Base-by-base conservation (phyloP, 92 coral and sea anemone genomes). In the Pocillopora meandrina region DNA sequence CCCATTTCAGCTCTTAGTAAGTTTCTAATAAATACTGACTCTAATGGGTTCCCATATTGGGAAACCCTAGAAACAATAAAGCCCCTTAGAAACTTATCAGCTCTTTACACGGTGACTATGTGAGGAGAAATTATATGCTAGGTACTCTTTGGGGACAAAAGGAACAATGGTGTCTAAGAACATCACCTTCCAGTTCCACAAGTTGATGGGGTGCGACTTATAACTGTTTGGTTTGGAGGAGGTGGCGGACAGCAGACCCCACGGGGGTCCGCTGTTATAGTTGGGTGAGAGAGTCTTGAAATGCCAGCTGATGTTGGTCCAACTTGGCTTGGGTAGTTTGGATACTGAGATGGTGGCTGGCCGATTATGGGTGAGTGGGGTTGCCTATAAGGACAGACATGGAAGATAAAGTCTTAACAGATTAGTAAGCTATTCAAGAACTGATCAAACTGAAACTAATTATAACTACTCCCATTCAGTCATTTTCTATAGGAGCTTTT, bases 191-290 rank as follows among this genome's bases (percentile, higher is more conserved):
- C 95, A 15, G 93, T 70, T 36, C 85, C 90, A 85, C 98, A 93
- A 14, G 95, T 83, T 42, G 95, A 84, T 11, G 99, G 95, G 1
- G 98, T 88, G 15, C 95, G 90, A 35, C 85, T 91, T 62, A 96
- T 96, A 26, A 97, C 98, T 8, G 95, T 87, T n/a, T 94, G 97
- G 78, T 97, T 97, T 75, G 98, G 95, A 13, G 97, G 99, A 13
- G 99, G 98, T 0, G 99, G 98, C 10, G 95, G 95, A 89, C 95
- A 81, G 80, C 93, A 95, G 55, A 89, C 89, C 47, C 90, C 90
- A 42, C 95, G 91, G 56, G 93, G 98, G 76, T 97, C 99, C 12
- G 92, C 91, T 34, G 95, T 92, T 91, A 92, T 92, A 1, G 96
- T 92, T 19, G 98, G 97, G 58, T 92, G 99, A 56, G 94, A 89